Conservation (phyloP, 2,113 vertebrate species). For the Rhegmatorhina hoffmannsi region DNA sequence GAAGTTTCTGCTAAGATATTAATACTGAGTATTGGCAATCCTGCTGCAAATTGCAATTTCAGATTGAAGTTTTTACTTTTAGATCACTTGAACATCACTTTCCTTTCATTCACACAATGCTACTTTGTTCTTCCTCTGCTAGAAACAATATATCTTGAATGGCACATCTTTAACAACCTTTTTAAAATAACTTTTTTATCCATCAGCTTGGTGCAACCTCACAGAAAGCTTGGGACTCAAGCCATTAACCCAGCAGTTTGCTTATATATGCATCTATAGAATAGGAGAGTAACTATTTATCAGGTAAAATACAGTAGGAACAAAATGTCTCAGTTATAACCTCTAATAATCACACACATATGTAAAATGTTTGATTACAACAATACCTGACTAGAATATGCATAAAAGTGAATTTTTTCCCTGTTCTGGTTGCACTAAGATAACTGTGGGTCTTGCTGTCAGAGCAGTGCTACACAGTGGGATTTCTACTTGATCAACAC, state of each 20-base stretch:
- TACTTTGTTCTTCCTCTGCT: background rate
- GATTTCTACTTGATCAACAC: background rate
- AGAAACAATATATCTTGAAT: background rate
- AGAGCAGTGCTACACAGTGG: background rate
- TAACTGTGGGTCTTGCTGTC: background rate
- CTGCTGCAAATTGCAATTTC: background rate
- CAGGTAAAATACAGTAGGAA: background rate
- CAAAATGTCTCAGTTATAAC: background rate
- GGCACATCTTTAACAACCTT: background rate
- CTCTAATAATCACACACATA: background rate
- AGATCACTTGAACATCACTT: background rate
- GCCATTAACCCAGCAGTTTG: background rate
- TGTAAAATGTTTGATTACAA: background rate
- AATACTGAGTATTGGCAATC: background rate
- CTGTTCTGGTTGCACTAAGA: background rate
- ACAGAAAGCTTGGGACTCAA: background rate
- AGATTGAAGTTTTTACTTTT: background rate
- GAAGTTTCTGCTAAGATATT: background rate
- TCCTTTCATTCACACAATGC: background rate
- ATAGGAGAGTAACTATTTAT: background rate
- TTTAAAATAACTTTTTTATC: background rate
- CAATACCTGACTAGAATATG: background rate
- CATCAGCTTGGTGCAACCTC: background rate
- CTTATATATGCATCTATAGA: background rate
- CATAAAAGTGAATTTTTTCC: background rate